Percentiles rank a stretch among this genome's conserved stretches.
These are phyloP conservation scores for Phoxinus phoxinus DNA, from an alignment of 2,113 vertebrate genomes.

Conservation along the genomic window DNA sequence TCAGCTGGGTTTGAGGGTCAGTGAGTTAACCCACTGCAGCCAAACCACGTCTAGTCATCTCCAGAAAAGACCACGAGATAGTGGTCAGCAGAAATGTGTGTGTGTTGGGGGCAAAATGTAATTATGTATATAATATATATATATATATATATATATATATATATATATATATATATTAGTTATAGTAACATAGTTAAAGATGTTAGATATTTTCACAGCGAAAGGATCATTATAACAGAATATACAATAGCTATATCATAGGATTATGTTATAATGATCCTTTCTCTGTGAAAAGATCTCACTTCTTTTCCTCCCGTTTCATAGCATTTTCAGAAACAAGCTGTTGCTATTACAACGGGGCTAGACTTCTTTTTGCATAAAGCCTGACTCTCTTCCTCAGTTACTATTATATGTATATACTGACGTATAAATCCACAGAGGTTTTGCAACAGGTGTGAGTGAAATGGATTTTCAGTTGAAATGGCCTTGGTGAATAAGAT, in stretches of 20 bases:
- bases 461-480: constrained; percentile 38
- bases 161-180: too few species aligned
- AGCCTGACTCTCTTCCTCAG: background rate
- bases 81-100: constrained; percentile 43
- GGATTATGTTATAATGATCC: background rate
- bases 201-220: too few species aligned
- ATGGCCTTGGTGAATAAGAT: constrained; percentile 25
- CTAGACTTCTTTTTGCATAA: background rate
- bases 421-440: background rate
- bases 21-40: constrained; percentile 59
- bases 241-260: too few species aligned
- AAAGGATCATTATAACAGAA: too few species aligned
- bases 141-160: too few species aligned
- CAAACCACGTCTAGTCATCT: constrained; percentile 5
- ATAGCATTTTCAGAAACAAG: background rate
- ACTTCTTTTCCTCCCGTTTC: background rate
- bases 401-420: constrained; percentile 6
- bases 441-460: constrained; percentile 20
- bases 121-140: too few species aligned
- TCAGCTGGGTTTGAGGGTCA: constrained; percentile 63
- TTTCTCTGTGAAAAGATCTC: background rate
- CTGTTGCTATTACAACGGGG: background rate
- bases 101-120: too few species aligned
- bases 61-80: constrained; percentile 57
- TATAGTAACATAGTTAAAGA: too few species aligned